Evolutionary conservation across 2,113 vertebrate species (phyloP).

Genomic region (Marmota flaviventris): DNA sequence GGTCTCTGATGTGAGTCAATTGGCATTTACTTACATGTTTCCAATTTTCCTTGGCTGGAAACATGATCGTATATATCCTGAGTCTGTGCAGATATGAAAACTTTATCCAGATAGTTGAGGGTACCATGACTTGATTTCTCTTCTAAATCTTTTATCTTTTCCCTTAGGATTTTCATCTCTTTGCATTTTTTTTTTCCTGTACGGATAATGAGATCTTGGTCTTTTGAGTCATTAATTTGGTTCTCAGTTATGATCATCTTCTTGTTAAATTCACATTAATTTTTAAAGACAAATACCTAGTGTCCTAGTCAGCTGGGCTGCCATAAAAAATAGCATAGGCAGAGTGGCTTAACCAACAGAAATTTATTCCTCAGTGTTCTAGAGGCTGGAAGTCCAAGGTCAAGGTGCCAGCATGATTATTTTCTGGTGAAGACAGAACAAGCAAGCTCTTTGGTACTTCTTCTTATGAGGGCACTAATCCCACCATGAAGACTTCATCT

Average conservation of each 20-base stretch:
- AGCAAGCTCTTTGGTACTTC: not conserved
- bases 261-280: not conserved
- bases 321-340: not conserved
- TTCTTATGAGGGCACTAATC: not conserved
- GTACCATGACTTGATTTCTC: not conserved
- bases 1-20: not conserved
- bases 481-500: not conserved
- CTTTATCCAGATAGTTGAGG: not conserved
- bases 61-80: not conserved
- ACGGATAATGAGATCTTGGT: slow-evolving; percentile 1
- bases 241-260: not conserved
- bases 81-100: not conserved
- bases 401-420: not conserved
- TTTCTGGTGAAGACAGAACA: not conserved
- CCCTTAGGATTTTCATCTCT: not conserved
- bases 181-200: not conserved
- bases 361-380: not conserved
- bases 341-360: not conserved
- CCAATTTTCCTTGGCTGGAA: not conserved
- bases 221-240: not conserved
- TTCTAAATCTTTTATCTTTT: not conserved
- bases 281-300: not conserved
- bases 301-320: not conserved
- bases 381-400: not conserved
- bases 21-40: not conserved